These are phyloP conservation scores for Drosophila melanica DNA, from an alignment of 1,140 invertebrate genomes.

Conservation along the genomic window DNA sequence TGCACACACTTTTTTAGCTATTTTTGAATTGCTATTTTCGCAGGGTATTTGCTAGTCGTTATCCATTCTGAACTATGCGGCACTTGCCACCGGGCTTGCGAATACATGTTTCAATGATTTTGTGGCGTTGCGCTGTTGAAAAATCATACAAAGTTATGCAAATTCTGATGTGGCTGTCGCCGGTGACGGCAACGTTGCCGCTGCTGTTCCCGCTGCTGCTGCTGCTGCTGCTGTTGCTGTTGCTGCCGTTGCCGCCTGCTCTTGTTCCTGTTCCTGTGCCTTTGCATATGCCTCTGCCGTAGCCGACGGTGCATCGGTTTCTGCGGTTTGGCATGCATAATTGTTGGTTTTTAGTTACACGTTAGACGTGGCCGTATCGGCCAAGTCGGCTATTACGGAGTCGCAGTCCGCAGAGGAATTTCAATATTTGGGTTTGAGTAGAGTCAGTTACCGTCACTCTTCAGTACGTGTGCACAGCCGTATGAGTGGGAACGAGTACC, in stretches of 20 bases:
- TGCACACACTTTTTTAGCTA: too few species aligned
- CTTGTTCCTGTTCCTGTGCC: background rate
- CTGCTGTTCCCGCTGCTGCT: constrained; percentile 21
- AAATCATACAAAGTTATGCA: constrained; percentile 83
- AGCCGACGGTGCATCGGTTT: constrained; percentile 63
- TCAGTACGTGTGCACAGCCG: background rate
- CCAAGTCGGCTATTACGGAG: constrained; percentile 37
- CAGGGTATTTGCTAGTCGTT: constrained; percentile 5
- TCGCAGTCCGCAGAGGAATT: constrained; percentile 21
- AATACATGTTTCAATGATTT: constrained; percentile 79
- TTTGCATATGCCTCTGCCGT: constrained; percentile 12
- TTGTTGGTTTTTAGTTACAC: constrained; percentile 82
- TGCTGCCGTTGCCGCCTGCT: constrained; percentile 20
- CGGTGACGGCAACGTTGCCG: constrained; percentile 28
- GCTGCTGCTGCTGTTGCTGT: constrained; percentile 21
- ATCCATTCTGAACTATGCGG: background rate
- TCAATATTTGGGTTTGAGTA: constrained; percentile 22
- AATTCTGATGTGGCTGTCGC: constrained; percentile 71
- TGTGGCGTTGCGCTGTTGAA: constrained; percentile 74
- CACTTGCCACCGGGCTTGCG: background rate
- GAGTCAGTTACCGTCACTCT: constrained; percentile 3
- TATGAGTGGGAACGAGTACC: background rate
- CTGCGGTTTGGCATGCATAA: constrained; percentile 79
- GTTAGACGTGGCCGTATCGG: constrained; percentile 41
- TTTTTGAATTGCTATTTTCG: background rate